phyloP scores from a whole-genome alignment of 2,888 invertebrate genomes.

The Petrophora chlorosata region DNA sequence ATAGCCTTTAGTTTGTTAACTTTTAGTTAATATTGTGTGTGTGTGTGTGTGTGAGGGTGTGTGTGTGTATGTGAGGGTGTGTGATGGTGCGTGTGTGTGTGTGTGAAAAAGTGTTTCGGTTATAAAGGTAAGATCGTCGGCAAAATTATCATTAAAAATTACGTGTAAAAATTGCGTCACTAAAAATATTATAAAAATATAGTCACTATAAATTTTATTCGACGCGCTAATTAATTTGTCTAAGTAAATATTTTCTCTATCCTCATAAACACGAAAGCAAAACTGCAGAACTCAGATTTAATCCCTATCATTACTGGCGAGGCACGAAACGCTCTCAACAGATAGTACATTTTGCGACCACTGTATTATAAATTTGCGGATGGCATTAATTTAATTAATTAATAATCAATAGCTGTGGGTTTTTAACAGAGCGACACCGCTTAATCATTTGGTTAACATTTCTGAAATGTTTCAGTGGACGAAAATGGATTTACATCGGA shows the following conservation, averaged over 20 bases:
- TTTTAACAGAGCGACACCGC: slow-evolving; percentile 11
- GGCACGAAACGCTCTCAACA: slow-evolving; percentile 28
- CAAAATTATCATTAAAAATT: too few relatives aligned
- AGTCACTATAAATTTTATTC: too few relatives aligned
- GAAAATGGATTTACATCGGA: slow-evolving; percentile 8
- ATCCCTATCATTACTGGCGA: slow-evolving; percentile 28
- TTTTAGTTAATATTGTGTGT: too few relatives aligned
- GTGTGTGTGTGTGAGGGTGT: too few relatives aligned
- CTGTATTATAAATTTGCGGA: slow-evolving; percentile 28
- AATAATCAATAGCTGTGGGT: slow-evolving; percentile 21
- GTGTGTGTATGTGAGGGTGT: too few relatives aligned
- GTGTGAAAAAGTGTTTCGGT: too few relatives aligned
- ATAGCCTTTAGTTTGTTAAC: too few relatives aligned
- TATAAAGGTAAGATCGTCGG: too few relatives aligned
- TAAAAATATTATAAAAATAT: too few relatives aligned
- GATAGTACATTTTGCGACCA: slow-evolving; percentile 27
- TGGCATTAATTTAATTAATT: slow-evolving; percentile 28
- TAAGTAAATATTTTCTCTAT: not conserved
- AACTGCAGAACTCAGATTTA: slow-evolving; percentile 19
- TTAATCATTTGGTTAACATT: slow-evolving; percentile 17
- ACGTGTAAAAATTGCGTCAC: too few relatives aligned
- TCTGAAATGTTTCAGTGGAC: slow-evolving; percentile 1
- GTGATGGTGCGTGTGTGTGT: too few relatives aligned
- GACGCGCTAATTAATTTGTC: not conserved
- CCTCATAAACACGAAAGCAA: slow-evolving; percentile 6